phyloP scores from a whole-genome alignment of 1,140 invertebrate genomes.

The Linepithema humile region DNA sequence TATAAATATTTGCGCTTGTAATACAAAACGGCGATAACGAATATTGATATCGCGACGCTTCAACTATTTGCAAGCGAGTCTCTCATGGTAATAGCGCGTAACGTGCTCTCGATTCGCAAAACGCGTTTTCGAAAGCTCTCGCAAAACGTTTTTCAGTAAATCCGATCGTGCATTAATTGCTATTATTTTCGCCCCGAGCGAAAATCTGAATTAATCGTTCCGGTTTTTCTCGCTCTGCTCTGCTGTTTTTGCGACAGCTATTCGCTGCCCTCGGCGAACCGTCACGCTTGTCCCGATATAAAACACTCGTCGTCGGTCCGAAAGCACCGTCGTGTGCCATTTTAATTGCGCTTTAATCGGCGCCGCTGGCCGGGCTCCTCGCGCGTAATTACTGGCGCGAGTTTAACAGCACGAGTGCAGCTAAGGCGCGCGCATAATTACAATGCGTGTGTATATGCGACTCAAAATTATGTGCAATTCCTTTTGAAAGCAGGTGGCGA shows the following conservation, averaged over 20 bases:
- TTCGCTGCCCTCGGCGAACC: not conserved
- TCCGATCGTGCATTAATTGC: not conserved
- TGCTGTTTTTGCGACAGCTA: not conserved
- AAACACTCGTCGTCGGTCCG: not conserved
- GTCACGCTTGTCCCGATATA: conserved; percentile 4
- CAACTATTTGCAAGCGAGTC: too few relatives aligned
- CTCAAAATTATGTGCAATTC: too few relatives aligned
- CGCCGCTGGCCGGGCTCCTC: not conserved
- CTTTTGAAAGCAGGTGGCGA: too few relatives aligned
- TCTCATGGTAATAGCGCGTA: not conserved
- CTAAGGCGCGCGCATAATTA: conserved; percentile 20
- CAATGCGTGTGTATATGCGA: too few relatives aligned
- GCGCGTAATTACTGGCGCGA: not conserved
- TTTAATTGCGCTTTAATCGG: conserved; percentile 40
- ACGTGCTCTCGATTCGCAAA: not conserved
- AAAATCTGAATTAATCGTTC: not conserved
- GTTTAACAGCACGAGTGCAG: not conserved
- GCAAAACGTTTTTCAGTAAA: too few relatives aligned
- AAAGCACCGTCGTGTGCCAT: not conserved
- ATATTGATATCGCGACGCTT: not conserved
- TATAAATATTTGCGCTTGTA: not conserved
- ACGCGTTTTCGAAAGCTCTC: not conserved
- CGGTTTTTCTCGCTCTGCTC: not conserved
- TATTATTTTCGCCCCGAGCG: not conserved
- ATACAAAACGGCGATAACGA: too few relatives aligned